Conservation (phyloP, 92 coral and sea anemone species). For the Epizoanthus stellaris region DNA sequence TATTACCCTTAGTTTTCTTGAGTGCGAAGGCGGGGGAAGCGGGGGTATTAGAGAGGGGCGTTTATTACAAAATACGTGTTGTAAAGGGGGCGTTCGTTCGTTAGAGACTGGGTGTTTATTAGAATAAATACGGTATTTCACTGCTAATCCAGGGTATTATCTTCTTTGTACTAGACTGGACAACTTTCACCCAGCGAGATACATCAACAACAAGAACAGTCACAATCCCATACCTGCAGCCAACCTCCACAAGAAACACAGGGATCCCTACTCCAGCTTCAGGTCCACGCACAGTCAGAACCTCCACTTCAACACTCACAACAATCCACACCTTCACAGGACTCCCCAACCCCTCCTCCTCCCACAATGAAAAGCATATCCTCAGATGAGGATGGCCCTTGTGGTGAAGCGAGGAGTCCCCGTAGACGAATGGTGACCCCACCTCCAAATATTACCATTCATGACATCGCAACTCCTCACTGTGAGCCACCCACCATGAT, state of each 20-base stretch:
- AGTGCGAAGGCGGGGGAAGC: too few relatives aligned
- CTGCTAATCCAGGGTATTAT: not conserved
- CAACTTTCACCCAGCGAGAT: slow-evolving; percentile 27
- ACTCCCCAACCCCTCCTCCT: slow-evolving; percentile 20
- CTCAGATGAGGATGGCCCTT: slow-evolving; percentile 32
- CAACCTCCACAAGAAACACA: slow-evolving; percentile 7
- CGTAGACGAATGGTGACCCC: slow-evolving; percentile 70
- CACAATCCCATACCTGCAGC: slow-evolving; percentile 7
- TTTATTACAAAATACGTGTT: too few relatives aligned
- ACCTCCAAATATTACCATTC: slow-evolving; percentile 78
- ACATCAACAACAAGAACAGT: slow-evolving; percentile 42
- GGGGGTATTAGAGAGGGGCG: too few relatives aligned
- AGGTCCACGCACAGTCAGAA: slow-evolving; percentile 21
- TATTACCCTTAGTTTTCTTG: too few relatives aligned
- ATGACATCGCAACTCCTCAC: slow-evolving; percentile 68
- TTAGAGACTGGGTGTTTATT: too few relatives aligned
- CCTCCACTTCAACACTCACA: slow-evolving; percentile 17
- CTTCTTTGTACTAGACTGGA: slow-evolving; percentile 5
- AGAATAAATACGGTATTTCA: not conserved
- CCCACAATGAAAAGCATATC: slow-evolving; percentile 3
- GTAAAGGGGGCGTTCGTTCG: too few relatives aligned
- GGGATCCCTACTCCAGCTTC: slow-evolving; percentile 24
- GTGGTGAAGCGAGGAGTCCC: slow-evolving; percentile 29
- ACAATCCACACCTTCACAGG: slow-evolving; percentile 28
- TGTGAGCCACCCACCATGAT: slow-evolving; percentile 61